Evolutionary conservation across 2,113 vertebrate species (phyloP).

Genomic region (Calyptomena viridis): DNA sequence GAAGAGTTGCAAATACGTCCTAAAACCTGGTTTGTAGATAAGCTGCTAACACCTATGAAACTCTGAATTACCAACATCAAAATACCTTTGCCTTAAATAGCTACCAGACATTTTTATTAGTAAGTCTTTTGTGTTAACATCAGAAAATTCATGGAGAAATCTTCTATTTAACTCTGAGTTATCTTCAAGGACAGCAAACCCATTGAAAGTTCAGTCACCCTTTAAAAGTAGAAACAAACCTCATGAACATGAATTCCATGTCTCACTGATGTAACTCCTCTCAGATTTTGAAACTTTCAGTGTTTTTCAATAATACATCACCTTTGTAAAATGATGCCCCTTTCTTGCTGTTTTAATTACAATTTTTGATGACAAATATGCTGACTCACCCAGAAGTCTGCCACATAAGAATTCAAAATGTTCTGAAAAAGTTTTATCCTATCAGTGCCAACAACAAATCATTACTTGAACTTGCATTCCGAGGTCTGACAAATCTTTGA

Average conservation of each 20-base stretch:
- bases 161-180: neutral
- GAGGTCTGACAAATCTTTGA: neutral
- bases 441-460: neutral
- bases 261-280: neutral
- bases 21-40: neutral
- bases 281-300: neutral
- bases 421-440: neutral
- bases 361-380: neutral
- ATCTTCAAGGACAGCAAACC: neutral
- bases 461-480: neutral
- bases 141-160: neutral
- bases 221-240: neutral
- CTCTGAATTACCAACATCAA: neutral
- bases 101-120: neutral
- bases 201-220: neutral
- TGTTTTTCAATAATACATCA: neutral
- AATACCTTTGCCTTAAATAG: neutral
- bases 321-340: neutral
- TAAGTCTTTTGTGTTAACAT: neutral
- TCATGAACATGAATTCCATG: neutral
- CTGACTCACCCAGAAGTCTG: neutral
- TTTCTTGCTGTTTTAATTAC: neutral
- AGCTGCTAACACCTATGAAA: neutral
- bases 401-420: neutral
- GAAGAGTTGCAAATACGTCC: neutral